Base-by-base conservation (phyloP, 2,113 vertebrate species). In the Hippopotamus amphibius region DNA sequence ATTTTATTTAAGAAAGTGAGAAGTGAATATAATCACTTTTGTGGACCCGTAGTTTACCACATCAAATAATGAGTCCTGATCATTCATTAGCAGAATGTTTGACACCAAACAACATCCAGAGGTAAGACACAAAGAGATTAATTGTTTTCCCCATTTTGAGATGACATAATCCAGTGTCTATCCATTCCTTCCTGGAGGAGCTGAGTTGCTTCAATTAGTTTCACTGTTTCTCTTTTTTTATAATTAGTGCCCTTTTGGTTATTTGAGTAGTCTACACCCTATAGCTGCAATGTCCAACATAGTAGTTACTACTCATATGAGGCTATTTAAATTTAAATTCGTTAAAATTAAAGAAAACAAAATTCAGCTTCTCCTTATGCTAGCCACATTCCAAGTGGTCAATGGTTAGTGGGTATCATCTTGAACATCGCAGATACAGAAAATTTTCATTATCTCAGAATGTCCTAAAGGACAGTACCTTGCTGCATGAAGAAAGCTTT, bases 401-500 rank as follows among this genome's bases (percentile, higher is more conserved):
- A 65, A 6, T 77, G 37, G 1, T 28, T 59, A 76, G 30, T 13
- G 10, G 53, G 68, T 93, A 33, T 6, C 17, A 24, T 48, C 33
- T 85, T 71, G 37, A 53, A 89, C 7, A 14, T 6, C 21, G 14
- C 1, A 74, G 5, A 24, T 30, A n/a, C 0, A 46, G 7, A 57
- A 21, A 7, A 59, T 50, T 92, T 90, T 28, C 48, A 6, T 63
- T 13, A 55, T 74, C 21, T 50, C 15, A 48, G 26, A 93, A 68
- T 48, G 50, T 50, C 46, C 19, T 86, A 41, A 43, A 85, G 16
- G 12, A 41, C 3, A 85, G 9, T 9, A 1, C 11, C 95, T 92
- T 92, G 16, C 22, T 92, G 86, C 55, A 93, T 82, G 84, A 96
- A 93, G 92, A 96, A 97, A 95, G 86, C 0, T 3, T 50, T 50